Percentiles rank a stretch among this genome's conserved stretches.
Conservation (phyloP, 2,797 vertebrate species). For the Sphenopsis melanotis region DNA sequence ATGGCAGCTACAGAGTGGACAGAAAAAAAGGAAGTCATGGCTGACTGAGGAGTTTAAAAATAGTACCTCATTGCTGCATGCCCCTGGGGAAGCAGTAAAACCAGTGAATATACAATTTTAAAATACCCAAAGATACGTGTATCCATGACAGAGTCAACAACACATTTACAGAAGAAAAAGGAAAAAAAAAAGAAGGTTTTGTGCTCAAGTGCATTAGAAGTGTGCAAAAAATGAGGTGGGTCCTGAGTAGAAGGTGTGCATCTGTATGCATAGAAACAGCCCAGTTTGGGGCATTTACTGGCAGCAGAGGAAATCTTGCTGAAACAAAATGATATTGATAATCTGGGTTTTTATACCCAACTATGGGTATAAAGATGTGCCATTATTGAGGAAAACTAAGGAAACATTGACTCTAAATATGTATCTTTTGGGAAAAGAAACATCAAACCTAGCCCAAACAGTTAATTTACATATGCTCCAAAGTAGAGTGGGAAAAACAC, state of each 20-base stretch:
- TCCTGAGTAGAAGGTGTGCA: neutral
- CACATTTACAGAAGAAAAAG: neutral
- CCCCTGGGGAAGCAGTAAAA: neutral
- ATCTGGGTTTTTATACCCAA: neutral
- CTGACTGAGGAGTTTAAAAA: neutral
- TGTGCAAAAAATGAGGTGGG: neutral
- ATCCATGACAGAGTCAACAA: neutral
- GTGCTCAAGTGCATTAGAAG: neutral
- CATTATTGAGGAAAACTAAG: neutral
- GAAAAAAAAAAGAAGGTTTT: rapidly evolving
- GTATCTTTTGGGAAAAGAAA: neutral
- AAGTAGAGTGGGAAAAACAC: neutral
- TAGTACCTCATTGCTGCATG: neutral
- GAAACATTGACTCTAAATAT: neutral
- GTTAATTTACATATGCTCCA: neutral
- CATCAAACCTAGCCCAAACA: neutral
- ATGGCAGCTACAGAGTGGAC: neutral
- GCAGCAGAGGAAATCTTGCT: neutral
- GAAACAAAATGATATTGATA: neutral
- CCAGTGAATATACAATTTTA: neutral
- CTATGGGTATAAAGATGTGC: neutral
- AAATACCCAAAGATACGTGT: neutral
- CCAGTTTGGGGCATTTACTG: neutral
- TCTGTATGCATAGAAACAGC: neutral
- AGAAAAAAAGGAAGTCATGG: neutral